Conservation (phyloP, 2,113 vertebrate species). For the Chauna torquata region DNA sequence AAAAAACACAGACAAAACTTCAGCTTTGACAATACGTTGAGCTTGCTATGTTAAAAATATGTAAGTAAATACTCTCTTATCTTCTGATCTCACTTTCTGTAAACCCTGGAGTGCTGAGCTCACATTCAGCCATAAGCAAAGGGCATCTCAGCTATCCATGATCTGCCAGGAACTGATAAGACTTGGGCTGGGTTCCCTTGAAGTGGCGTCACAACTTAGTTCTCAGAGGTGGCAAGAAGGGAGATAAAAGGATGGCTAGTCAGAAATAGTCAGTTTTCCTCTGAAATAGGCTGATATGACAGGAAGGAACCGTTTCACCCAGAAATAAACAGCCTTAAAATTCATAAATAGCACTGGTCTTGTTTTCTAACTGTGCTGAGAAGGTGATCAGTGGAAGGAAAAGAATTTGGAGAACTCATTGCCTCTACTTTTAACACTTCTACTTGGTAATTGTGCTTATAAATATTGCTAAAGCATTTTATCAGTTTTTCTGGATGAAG, state of each 20-base stretch:
- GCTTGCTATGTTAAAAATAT: not conserved
- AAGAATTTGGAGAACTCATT: not conserved
- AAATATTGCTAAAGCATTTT: not conserved
- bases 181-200: conserved; percentile 4
- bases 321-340: not conserved
- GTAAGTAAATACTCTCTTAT: conserved; percentile 14
- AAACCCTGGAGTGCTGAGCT: not conserved
- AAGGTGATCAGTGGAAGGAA: not conserved
- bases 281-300: not conserved
- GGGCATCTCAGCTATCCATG: not conserved
- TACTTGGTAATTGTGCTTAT: not conserved
- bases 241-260: not conserved
- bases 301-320: not conserved
- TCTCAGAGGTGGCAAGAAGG: conserved; percentile 22
- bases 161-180: conserved; percentile 54
- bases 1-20: not conserved
- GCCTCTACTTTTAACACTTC: not conserved
- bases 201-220: not conserved
- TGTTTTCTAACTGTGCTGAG: not conserved
- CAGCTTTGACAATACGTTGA: not conserved
- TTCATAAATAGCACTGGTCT: not conserved
- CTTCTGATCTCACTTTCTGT: conserved; percentile 5
- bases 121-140: not conserved
- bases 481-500: not conserved
- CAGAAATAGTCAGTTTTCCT: conserved; percentile 12